These are phyloP conservation scores for Lepisosteus oculatus DNA, from an alignment of 2,113 vertebrate genomes.

Conservation along the genomic window DNA sequence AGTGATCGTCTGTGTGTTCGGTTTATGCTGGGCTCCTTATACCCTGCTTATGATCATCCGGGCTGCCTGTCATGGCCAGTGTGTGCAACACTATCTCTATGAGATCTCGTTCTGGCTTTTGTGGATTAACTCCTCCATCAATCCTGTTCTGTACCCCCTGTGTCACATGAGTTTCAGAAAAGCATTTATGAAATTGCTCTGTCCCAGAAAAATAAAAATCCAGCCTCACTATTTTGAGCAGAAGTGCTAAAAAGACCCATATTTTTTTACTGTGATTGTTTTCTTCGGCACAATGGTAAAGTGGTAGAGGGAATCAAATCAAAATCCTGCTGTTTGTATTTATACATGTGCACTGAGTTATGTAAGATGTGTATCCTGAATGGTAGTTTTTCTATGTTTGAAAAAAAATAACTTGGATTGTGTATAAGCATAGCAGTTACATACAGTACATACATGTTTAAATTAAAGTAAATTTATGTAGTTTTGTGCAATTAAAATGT, in stretches of 20 bases:
- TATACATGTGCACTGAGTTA: too few species aligned
- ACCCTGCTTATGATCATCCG: conserved; percentile 67
- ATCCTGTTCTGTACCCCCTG: conserved; percentile 64
- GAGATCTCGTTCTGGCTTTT: conserved; percentile 72
- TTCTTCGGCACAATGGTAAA: not conserved
- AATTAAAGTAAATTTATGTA: too few species aligned
- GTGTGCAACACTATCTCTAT: conserved; percentile 60
- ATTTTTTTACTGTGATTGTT: not conserved
- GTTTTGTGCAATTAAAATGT: too few species aligned
- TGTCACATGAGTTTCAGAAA: conserved; percentile 67
- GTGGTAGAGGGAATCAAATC: not conserved
- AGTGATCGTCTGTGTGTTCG: conserved; percentile 67
- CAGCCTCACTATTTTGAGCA: conserved; percentile 60
- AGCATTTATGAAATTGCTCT: conserved; percentile 65
- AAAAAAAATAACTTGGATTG: too few species aligned
- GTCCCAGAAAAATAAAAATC: conserved; percentile 64
- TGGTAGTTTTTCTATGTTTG: too few species aligned
- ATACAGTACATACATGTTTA: too few species aligned
- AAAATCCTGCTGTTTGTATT: not conserved
- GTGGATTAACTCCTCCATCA: conserved; percentile 71
- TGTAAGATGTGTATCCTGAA: too few species aligned
- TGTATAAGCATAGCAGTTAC: too few species aligned
- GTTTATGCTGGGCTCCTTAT: conserved; percentile 70
- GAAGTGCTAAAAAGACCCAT: conserved; percentile 32
- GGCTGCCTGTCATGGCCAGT: conserved; percentile 60